These are phyloP conservation scores for Zeugodacus cucurbitae DNA, from an alignment of 1,140 invertebrate genomes.

Conservation along the genomic window DNA sequence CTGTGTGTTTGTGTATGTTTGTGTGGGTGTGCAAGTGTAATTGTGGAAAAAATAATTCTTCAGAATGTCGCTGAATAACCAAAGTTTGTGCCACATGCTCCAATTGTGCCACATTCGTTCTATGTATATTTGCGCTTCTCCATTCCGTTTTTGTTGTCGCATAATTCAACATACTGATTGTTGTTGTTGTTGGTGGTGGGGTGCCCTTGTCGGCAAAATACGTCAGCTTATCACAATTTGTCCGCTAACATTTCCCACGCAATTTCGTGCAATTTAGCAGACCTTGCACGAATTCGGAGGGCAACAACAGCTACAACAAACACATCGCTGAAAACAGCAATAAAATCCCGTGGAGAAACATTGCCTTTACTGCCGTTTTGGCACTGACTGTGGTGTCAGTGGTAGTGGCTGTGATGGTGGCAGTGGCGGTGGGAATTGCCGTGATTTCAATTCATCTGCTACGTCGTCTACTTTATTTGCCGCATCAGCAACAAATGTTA, in stretches of 20 bases:
- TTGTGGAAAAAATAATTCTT: background rate
- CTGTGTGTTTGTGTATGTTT: background rate
- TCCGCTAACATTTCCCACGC: slow-evolving; percentile 36
- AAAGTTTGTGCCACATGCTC: slow-evolving; percentile 23
- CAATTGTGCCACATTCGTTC: background rate
- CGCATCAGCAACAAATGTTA: slow-evolving; percentile 47
- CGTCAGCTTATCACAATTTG: slow-evolving; percentile 42
- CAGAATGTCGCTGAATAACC: background rate
- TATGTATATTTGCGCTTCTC: background rate
- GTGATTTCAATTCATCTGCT: slow-evolving; percentile 42
- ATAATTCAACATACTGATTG: background rate
- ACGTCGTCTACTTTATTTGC: slow-evolving; percentile 44
- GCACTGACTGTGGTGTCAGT: background rate
- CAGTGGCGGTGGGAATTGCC: slow-evolving; percentile 18
- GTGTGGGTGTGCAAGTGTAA: background rate
- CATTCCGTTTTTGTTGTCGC: background rate
- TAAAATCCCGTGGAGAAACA: background rate
- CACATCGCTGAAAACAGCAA: background rate
- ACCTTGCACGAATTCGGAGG: background rate
- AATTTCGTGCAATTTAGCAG: slow-evolving; percentile 38
- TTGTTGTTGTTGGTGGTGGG: background rate
- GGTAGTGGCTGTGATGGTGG: background rate
- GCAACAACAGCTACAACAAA: slow-evolving; percentile 15
- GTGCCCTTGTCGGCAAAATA: slow-evolving; percentile 4
- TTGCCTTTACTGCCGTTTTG: slow-evolving; percentile 4